A percentile compares a stretch with the other conserved stretches of the same genome.
Evolutionary conservation across 2,113 vertebrate species (phyloP).

Genomic region (Gobiocypris rarus): DNA sequence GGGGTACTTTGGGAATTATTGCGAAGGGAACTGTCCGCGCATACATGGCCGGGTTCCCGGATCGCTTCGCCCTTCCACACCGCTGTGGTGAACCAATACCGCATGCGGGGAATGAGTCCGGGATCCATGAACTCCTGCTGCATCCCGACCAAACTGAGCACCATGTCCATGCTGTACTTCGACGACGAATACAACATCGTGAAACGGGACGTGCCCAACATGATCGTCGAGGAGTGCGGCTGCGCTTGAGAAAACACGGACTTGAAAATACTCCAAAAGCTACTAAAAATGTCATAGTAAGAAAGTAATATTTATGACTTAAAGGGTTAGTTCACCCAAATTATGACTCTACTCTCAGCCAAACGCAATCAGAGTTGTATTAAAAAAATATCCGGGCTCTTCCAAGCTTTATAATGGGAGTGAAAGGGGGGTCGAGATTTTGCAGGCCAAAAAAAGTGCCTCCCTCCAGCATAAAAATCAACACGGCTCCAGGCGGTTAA

Average conservation of each 20-base stretch:
- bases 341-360: no score
- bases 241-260: conserved; percentile 82
- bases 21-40: conserved; percentile 96
- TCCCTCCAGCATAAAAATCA: no score
- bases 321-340: no score
- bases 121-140: conserved; percentile 97
- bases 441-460: no score
- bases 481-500: no score
- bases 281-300: conserved; percentile 50
- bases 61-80: conserved; percentile 97
- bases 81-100: conserved; percentile 97
- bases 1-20: conserved; percentile 98
- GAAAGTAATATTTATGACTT: conserved; percentile 20
- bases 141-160: conserved; percentile 97
- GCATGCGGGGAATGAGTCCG: conserved; percentile 94
- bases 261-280: conserved; percentile 10
- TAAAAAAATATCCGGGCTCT: no score
- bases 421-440: no score
- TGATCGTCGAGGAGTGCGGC: conserved; percentile 99
- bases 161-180: conserved; percentile 99
- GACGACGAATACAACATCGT: conserved; percentile 99
- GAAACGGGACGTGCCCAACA: conserved; percentile 97
- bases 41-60: conserved; percentile 96
- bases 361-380: no score
- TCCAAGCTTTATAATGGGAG: no score